phyloP scores from a whole-genome alignment of 2,888 invertebrate genomes.

The Agrochola macilenta region DNA sequence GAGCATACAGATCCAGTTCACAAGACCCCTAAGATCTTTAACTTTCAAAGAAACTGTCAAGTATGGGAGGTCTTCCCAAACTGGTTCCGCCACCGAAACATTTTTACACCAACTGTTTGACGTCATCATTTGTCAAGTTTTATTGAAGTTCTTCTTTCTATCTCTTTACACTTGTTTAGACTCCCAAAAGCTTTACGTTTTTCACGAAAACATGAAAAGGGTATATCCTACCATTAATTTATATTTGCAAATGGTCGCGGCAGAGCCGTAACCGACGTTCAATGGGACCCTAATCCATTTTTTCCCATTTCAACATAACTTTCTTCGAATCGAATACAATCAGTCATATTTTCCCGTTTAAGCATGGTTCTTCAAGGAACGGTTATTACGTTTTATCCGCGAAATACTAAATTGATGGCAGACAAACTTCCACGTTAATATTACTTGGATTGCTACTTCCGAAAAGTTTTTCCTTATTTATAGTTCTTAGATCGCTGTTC shows the following conservation, averaged over 20 bases:
- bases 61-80: slow-evolving; percentile 29
- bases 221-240: slow-evolving; percentile 46
- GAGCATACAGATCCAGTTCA: slow-evolving; percentile 33
- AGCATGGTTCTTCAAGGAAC: slow-evolving; percentile 24
- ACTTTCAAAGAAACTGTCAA: slow-evolving; percentile 15
- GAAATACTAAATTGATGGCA: slow-evolving; percentile 38
- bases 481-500: slow-evolving; percentile 25
- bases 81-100: slow-evolving; percentile 56
- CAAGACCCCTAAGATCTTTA: slow-evolving; percentile 17
- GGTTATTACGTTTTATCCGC: slow-evolving; percentile 39
- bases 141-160: slow-evolving; percentile 54
- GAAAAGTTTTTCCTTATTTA: slow-evolving; percentile 35
- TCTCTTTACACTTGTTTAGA: slow-evolving; percentile 41
- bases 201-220: slow-evolving; percentile 36
- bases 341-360: slow-evolving; percentile 50
- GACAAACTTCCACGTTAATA: slow-evolving; percentile 39
- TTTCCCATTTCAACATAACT: slow-evolving; percentile 46
- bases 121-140: slow-evolving; percentile 67
- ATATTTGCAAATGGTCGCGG: slow-evolving; percentile 47
- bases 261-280: slow-evolving; percentile 17
- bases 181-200: slow-evolving; percentile 30
- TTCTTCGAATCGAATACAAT: slow-evolving; percentile 44
- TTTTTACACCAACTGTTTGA: slow-evolving; percentile 59
- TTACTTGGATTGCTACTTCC: slow-evolving; percentile 35
- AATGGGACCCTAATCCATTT: slow-evolving; percentile 53